phyloP scores from a whole-genome alignment of 2,113 vertebrate genomes.

The Nansenia antarctica region DNA sequence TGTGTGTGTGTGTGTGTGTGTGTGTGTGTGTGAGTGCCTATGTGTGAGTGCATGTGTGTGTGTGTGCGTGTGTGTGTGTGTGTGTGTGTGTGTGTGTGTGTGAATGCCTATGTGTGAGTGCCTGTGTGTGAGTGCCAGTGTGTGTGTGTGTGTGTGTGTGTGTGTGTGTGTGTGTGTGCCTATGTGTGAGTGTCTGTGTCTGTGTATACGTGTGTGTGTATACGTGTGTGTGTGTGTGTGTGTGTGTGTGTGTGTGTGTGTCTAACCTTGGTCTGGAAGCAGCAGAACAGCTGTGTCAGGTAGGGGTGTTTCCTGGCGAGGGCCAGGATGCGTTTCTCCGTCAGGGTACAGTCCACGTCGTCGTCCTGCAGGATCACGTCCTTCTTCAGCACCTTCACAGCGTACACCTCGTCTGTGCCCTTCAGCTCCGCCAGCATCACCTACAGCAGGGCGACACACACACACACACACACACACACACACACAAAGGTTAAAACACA shows the following conservation, averaged over 20 bases:
- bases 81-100: constrained; percentile 14
- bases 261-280: constrained; percentile 94
- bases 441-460: constrained; percentile 63
- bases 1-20: neutral
- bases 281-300: constrained; percentile 95
- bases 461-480: neutral
- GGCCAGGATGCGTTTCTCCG: constrained; percentile 94
- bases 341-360: constrained; percentile 96
- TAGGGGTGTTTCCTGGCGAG: constrained; percentile 92
- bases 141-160: neutral
- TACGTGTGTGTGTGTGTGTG: neutral
- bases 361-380: constrained; percentile 97
- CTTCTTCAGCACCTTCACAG: constrained; percentile 96
- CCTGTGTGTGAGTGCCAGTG: neutral
- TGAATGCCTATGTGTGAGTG: neutral
- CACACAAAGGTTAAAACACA: neutral
- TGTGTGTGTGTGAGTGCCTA: neutral
- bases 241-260: neutral
- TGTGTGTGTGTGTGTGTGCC: neutral
- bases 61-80: constrained; percentile 17
- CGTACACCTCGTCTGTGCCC: constrained; percentile 93
- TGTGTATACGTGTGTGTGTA: too few relatives aligned
- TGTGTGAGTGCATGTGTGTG: constrained; percentile 10
- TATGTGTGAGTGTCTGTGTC: neutral
- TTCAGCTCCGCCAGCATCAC: constrained; percentile 96